Conservation (phyloP, 2,797 vertebrate genomes). For the Ispidina picta region DNA sequence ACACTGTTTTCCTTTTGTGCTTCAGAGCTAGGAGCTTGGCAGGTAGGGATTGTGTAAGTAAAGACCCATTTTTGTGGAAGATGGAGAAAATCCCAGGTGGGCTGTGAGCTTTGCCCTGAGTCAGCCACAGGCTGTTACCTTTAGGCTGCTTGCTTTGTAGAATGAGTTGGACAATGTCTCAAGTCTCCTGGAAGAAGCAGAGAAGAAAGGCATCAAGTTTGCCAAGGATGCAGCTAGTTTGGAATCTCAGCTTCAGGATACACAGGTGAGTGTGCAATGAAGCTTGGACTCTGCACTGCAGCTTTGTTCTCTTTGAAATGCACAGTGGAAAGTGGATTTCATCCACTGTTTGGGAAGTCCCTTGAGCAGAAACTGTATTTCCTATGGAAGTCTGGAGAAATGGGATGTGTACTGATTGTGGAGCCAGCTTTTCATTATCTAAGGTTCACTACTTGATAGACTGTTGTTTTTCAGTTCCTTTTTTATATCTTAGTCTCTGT, state of each 20-base stretch:
- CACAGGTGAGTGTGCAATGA: constrained; percentile 81
- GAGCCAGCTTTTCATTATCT: neutral
- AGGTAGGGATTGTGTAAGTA: neutral
- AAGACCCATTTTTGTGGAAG: neutral
- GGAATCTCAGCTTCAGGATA: constrained; percentile 95
- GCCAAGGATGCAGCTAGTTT: constrained; percentile 90
- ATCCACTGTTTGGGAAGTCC: neutral
- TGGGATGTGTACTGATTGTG: neutral
- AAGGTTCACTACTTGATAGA: neutral
- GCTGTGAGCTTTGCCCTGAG: neutral
- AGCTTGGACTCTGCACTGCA: neutral
- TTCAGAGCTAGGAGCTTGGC: neutral
- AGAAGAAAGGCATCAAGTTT: constrained; percentile 94
- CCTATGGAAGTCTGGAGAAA: neutral
- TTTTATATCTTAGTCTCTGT: neutral
- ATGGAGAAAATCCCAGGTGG: neutral
- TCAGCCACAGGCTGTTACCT: neutral
- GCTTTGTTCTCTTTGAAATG: neutral
- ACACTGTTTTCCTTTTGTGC: neutral
- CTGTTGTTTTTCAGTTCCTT: neutral
- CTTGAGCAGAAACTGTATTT: neutral
- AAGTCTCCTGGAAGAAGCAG: constrained; percentile 90
- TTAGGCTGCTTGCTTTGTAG: constrained; percentile 68
- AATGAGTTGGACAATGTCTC: constrained; percentile 92
- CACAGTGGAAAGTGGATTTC: neutral